Evolutionary conservation across 2,888 invertebrate species (phyloP).

Genomic region (Gryllus longicercus): DNA sequence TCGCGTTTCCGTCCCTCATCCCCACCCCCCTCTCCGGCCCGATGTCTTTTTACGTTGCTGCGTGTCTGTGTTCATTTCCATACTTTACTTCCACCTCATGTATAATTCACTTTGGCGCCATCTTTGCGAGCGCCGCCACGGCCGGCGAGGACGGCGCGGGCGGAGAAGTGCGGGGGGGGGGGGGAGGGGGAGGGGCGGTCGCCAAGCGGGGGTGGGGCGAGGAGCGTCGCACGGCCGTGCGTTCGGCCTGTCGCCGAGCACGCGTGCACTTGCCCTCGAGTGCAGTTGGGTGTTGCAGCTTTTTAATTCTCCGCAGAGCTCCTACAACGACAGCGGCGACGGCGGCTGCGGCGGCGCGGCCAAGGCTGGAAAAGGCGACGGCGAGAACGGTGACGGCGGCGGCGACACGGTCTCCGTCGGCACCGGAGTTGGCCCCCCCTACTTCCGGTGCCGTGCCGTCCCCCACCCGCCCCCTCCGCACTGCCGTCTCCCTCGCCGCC

Average conservation of each 20-base stretch:
- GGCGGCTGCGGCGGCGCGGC: too few relatives aligned
- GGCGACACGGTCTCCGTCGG: background rate
- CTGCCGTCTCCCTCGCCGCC: background rate
- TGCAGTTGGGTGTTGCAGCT: background rate
- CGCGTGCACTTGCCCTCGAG: background rate
- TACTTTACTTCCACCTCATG: constrained; percentile 47
- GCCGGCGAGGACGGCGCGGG: background rate
- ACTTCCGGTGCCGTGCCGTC: too few relatives aligned
- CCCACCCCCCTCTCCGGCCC: constrained; percentile 4
- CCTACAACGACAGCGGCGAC: background rate
- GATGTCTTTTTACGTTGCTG: constrained; percentile 31
- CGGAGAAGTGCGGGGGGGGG: background rate
- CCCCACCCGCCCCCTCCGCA: background rate
- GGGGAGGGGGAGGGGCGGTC: background rate
- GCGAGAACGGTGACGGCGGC: background rate
- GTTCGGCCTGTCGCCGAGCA: background rate
- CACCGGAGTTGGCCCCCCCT: too few relatives aligned
- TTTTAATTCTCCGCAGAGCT: background rate
- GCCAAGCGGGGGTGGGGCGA: background rate
- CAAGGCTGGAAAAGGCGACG: background rate
- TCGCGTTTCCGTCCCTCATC: background rate
- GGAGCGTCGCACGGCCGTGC: background rate
- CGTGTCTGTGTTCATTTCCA: constrained; percentile 46
- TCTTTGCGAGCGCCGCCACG: constrained; percentile 33
- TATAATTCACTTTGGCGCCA: constrained; percentile 47